phyloP scores from a whole-genome alignment of 2,888 invertebrate genomes.

The Dromius quadrimaculatus region DNA sequence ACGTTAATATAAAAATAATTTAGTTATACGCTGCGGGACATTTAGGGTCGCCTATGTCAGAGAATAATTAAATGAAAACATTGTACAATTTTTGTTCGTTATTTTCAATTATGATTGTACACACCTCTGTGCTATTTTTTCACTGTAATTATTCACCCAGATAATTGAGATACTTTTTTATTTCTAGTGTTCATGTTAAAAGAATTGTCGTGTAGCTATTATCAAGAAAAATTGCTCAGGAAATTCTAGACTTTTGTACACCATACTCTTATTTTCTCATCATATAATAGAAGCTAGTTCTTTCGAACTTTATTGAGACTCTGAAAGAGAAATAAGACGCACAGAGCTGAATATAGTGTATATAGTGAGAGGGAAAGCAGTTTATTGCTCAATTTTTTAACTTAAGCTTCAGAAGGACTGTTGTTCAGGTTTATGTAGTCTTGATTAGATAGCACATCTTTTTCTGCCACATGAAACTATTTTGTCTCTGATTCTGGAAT shows the following conservation, averaged over 20 bases:
- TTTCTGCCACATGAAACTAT: too few species aligned
- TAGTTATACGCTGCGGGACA: slow-evolving; percentile 17
- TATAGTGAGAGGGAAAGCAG: too few species aligned
- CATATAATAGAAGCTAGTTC: too few species aligned
- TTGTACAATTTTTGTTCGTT: slow-evolving; percentile 40
- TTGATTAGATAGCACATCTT: too few species aligned
- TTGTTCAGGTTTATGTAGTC: too few species aligned
- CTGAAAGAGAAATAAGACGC: too few species aligned
- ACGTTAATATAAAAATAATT: slow-evolving; percentile 41
- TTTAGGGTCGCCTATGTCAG: slow-evolving; percentile 5
- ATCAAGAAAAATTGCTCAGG: slow-evolving; percentile 15
- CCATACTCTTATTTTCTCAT: slow-evolving; percentile 22
- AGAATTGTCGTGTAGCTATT: slow-evolving; percentile 22
- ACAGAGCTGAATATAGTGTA: too few species aligned
- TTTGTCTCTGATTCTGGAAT: too few species aligned
- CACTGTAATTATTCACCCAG: slow-evolving; percentile 36
- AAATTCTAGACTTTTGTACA: slow-evolving; percentile 6
- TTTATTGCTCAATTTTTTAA: too few species aligned
- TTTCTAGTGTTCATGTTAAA: slow-evolving; percentile 28
- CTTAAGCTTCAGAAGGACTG: too few species aligned
- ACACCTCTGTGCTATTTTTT: slow-evolving; percentile 24
- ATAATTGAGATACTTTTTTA: slow-evolving; percentile 35
- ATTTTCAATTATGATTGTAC: slow-evolving; percentile 46
- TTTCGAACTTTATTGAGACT: too few species aligned
- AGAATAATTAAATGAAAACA: slow-evolving; percentile 49